Evolutionary conservation across 2,797 vertebrate genomes (phyloP).

Genomic region (Gorsachius magnificus): DNA sequence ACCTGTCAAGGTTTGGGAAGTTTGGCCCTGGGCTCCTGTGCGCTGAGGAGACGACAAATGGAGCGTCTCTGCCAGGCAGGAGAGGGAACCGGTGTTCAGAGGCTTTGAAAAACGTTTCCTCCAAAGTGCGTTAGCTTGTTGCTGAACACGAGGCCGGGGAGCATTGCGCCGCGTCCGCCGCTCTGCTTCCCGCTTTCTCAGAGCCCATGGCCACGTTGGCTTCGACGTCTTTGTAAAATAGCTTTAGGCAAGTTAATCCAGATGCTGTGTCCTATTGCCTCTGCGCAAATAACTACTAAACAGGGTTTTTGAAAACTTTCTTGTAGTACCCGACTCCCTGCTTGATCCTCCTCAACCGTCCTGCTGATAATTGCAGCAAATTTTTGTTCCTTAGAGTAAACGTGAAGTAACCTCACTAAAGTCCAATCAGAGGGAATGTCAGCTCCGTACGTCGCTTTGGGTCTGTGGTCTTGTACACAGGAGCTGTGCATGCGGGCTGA

Average conservation of each 20-base stretch:
- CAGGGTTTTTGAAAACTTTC: not conserved
- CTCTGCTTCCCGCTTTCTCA: not conserved
- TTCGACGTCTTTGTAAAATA: not conserved
- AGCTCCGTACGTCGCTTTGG: not conserved
- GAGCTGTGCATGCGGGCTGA: not conserved
- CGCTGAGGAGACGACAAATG: not conserved
- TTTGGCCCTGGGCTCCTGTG: not conserved
- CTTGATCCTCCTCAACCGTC: not conserved
- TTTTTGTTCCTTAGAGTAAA: not conserved
- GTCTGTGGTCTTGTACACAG: not conserved
- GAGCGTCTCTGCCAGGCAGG: not conserved
- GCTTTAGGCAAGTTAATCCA: not conserved
- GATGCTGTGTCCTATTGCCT: not conserved
- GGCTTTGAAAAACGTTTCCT: not conserved
- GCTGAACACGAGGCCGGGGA: fast-evolving
- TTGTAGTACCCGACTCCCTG: not conserved
- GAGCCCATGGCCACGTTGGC: not conserved
- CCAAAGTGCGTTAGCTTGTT: not conserved
- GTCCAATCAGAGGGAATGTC: not conserved
- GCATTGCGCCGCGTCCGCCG: fast-evolving
- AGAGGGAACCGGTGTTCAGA: not conserved
- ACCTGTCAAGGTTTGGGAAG: not conserved
- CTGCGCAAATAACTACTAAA: not conserved
- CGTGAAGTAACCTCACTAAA: not conserved
- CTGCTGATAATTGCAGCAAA: not conserved